Percentiles rank a stretch among this genome's conserved stretches.
phyloP scores from a whole-genome alignment of 2,888 invertebrate genomes.

The Phrixothrix hirtus region DNA sequence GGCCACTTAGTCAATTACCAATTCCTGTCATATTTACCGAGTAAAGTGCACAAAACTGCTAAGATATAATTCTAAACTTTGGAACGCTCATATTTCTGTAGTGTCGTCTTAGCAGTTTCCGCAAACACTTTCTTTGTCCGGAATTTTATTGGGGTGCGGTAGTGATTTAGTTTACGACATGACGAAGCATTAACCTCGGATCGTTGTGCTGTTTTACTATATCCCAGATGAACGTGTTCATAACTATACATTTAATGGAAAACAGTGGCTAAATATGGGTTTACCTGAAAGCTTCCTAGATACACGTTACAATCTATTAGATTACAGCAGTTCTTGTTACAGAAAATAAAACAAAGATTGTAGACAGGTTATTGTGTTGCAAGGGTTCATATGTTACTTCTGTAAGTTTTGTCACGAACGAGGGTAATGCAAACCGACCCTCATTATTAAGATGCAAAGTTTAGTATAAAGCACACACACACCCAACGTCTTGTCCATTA shows the following conservation, averaged over 20 bases:
- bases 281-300: slow-evolving; percentile 19
- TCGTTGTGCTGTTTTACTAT: slow-evolving; percentile 23
- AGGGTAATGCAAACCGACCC: too few relatives aligned
- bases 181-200: slow-evolving; percentile 30
- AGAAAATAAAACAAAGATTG: too few relatives aligned
- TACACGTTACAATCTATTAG: too few relatives aligned
- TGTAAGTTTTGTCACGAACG: too few relatives aligned
- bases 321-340: too few relatives aligned
- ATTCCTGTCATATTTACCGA: slow-evolving; percentile 8
- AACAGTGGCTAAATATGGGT: slow-evolving; percentile 13
- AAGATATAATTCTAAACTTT: slow-evolving; percentile 29
- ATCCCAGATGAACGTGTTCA: slow-evolving; percentile 25
- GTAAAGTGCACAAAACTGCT: slow-evolving; percentile 22
- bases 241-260: slow-evolving; percentile 18
- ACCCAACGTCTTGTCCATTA: too few relatives aligned
- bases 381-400: too few relatives aligned
- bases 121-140: slow-evolving; percentile 29
- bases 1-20: slow-evolving; percentile 17
- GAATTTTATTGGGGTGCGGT: slow-evolving; percentile 26
- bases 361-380: too few relatives aligned
- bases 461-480: too few relatives aligned
- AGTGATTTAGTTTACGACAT: slow-evolving; percentile 32
- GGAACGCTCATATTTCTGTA: slow-evolving; percentile 27
- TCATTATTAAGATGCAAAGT: too few relatives aligned
- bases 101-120: slow-evolving; percentile 24